Percentiles rank a stretch among this genome's conserved stretches.
Evolutionary conservation across 2,888 invertebrate species (phyloP).

Genomic region (Watsonalla cultraria): DNA sequence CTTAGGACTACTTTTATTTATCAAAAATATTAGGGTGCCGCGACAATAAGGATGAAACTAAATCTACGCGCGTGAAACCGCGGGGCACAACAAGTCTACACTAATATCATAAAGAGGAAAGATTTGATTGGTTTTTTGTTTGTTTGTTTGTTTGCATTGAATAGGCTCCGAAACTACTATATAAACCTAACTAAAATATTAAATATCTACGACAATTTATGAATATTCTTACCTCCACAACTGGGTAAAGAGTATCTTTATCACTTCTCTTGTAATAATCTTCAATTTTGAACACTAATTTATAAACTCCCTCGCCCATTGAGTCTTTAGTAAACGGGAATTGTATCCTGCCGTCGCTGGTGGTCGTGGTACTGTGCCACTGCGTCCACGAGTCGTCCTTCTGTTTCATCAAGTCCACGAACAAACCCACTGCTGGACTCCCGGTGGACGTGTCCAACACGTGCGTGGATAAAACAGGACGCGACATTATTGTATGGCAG

Average conservation of each 20-base stretch:
- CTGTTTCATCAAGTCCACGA: constrained; percentile 83
- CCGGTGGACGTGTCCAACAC: constrained; percentile 86
- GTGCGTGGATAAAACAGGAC: constrained; percentile 84
- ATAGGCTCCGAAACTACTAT: too few species aligned
- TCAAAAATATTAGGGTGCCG: too few species aligned
- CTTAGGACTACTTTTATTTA: too few species aligned
- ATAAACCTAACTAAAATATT: too few species aligned
- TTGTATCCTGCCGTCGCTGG: constrained; percentile 82
- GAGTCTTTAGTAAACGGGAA: constrained; percentile 80
- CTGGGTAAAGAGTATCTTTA: constrained; percentile 85
- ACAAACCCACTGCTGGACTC: constrained; percentile 80
- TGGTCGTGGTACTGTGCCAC: constrained; percentile 81
- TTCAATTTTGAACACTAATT: constrained; percentile 85
- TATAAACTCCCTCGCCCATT: constrained; percentile 84
- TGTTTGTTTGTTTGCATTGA: too few species aligned
- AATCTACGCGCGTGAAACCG: too few species aligned
- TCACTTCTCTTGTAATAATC: constrained; percentile 82
- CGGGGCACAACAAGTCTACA: too few species aligned
- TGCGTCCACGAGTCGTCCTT: constrained; percentile 82
- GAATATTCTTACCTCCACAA: constrained; percentile 81
- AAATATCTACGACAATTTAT: too few species aligned
- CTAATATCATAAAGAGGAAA: too few species aligned
- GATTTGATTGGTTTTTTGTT: too few species aligned
- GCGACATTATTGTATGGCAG: constrained; percentile 40
- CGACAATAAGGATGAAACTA: too few species aligned